Base-by-base conservation (phyloP, 2,113 vertebrate species). In the Mesocricetus auratus region DNA sequence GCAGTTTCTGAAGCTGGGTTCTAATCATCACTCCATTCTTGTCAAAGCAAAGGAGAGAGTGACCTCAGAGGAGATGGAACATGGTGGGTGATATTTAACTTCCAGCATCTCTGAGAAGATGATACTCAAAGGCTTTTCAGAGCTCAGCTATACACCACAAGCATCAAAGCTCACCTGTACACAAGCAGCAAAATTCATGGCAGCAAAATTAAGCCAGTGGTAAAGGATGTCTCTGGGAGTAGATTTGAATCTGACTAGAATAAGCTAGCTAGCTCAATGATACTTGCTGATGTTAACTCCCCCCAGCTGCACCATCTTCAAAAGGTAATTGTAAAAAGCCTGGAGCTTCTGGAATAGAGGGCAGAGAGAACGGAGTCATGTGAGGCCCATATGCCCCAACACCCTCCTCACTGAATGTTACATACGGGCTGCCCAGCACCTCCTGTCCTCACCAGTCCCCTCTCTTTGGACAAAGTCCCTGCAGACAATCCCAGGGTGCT, bases 41-140 rank as follows among this genome's bases (percentile, higher is more conserved):
- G 50, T 89, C 58, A 75, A 94, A 74, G 56, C 47, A 93, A 86
- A 88, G 42, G 29, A 33, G 50, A 75, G 73, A 13, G 33, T 50
- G 29, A 15, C 82, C 83, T 81, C 79, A 50, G 39, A 22, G 83
- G 47, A 85, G 66, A 64, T 0, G 1, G 31, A 74, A 62, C 83
- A 83, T 77, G 83, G n/a, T 53, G 7, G 82, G 22, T 94, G 53
- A 68, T 86, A 93, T 39, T 94, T 75, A 95, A 89, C 50, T 83
- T 94, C 89, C 33, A 90, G n/a, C 42, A 75, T 92, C 66, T 88
- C 45, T 68, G 42, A 91, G 62, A 96, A 93, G 62, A 69, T n/a
- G 8, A 42, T 73, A 31, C 24, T 73, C 53, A 89, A 89, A 87
- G 82, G 22, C 33, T n/a, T 62, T 56, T 74, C 62, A 60, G 75